These are phyloP conservation scores for Lithobates sylvaticus DNA, from an alignment of 2,797 vertebrate genomes.

Conservation along the genomic window DNA sequence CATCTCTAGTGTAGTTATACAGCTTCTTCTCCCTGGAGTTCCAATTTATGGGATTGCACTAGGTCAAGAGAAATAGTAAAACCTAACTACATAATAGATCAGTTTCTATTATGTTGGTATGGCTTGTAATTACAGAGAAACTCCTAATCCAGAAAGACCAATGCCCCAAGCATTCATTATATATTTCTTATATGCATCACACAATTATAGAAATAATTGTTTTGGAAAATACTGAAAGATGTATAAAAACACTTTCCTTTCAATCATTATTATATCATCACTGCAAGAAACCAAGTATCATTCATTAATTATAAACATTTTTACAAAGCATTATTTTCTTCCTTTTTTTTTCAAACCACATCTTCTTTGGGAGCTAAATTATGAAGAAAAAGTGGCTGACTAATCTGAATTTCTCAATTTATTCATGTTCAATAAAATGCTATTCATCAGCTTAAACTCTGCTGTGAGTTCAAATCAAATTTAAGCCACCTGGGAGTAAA, in stretches of 20 bases:
- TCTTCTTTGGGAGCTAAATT: constrained; percentile 80
- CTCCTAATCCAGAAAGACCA: background rate
- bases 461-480: constrained; percentile 87
- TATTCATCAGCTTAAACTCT: constrained; percentile 88
- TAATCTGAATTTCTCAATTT: constrained; percentile 88
- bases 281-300: constrained; percentile 69
- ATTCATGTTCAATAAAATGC: constrained; percentile 91
- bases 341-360: constrained; percentile 77
- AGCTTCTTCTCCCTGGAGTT: background rate
- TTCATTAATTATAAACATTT: constrained; percentile 69
- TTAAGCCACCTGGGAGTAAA: constrained; percentile 84
- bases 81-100: background rate
- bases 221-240: background rate
- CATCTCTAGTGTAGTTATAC: background rate
- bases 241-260: constrained; percentile 55
- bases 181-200: background rate
- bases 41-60: background rate
- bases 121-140: background rate
- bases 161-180: background rate
- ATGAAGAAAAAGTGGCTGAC: constrained; percentile 85
- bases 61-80: background rate
- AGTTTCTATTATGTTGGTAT: background rate
- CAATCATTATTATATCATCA: constrained; percentile 74
- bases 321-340: constrained; percentile 66
- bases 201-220: background rate